Evolutionary conservation across 2,888 invertebrate genomes (phyloP), one percentile per base, ranked within the genome.

Genomic region (Ectemnius lituratus): DNA sequence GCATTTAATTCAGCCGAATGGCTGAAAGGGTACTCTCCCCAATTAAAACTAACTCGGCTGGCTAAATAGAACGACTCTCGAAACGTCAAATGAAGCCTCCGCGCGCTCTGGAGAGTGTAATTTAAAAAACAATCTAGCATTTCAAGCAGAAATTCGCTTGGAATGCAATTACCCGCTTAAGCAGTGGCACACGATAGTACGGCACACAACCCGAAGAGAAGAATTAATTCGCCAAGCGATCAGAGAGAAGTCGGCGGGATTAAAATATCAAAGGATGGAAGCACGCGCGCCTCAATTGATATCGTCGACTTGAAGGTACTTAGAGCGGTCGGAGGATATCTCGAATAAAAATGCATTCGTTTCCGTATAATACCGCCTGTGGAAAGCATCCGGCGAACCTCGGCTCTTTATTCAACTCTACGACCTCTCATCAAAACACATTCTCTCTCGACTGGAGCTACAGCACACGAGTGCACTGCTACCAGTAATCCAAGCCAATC

Each of bases 201-300:
- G 37, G 37, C 37, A 37, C 37, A 37, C 37, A 37, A 37, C 37
- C 37, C 37, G 37, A 8, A 59, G 49, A 70, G 56, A 18, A 62
- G 62, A 57, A 70, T 70, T 63, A 71, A 73, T 78, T 77, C 75
- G 72, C 65, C 37, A 8, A 18, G 28, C 56, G 47, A 67, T 70
- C 56, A 5, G 52, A 56, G 60, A 11, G 37, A 62, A 75, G 67
- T 70, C 47, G 27, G 70, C 66, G 67, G 18, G 61, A 70, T 76
- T 74, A 67, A 64, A 70, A 76, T 76, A 63, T 75, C 70, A 76
- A 76, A 76, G 67, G 75, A 70, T 37, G 2, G 37, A 11, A 37
- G 37, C 37, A 0, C 37, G 75, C 75, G 4, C 70, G 70, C 69
- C 70, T 64, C 20, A 67, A 69, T 27, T 59, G 62, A 37, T 37